phyloP scores from a whole-genome alignment of 1,140 invertebrate species.

The Scylla paramamosain region DNA sequence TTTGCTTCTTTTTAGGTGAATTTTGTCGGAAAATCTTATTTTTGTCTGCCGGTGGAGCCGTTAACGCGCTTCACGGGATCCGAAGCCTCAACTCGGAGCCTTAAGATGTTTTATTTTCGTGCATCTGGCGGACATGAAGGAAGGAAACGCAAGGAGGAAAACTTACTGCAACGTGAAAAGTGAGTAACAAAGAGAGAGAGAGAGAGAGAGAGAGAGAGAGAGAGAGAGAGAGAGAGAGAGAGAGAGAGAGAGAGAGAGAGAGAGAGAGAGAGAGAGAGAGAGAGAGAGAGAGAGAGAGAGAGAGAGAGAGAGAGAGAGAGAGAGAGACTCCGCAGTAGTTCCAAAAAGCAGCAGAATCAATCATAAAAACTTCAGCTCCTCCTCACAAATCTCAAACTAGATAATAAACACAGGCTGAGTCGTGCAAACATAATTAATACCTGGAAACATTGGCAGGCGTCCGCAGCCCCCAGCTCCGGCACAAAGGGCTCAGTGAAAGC shows the following conservation, averaged over 20 bases:
- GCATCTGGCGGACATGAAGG: not conserved
- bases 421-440: no score
- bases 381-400: no score
- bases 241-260: not conserved
- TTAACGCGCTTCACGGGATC: not conserved
- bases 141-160: not conserved
- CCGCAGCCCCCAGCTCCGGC: no score
- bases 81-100: not conserved
- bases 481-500: no score
- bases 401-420: no score
- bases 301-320: constrained; percentile 10
- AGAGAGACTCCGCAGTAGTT: not conserved
- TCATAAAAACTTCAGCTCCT: no score
- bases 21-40: not conserved
- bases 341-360: no score
- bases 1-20: not conserved
- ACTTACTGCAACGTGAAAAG: not conserved
- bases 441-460: no score
- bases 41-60: not conserved
- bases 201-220: constrained; percentile 3
- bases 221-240: not conserved
- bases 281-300: not conserved
- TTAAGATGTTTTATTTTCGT: not conserved
- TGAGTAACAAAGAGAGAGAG: not conserved
- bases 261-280: not conserved